A percentile compares a stretch with the other conserved stretches of the same genome.
These are phyloP conservation scores for Macropus fuliginosus DNA, from an alignment of 2,797 vertebrate species.

Conservation along the genomic window DNA sequence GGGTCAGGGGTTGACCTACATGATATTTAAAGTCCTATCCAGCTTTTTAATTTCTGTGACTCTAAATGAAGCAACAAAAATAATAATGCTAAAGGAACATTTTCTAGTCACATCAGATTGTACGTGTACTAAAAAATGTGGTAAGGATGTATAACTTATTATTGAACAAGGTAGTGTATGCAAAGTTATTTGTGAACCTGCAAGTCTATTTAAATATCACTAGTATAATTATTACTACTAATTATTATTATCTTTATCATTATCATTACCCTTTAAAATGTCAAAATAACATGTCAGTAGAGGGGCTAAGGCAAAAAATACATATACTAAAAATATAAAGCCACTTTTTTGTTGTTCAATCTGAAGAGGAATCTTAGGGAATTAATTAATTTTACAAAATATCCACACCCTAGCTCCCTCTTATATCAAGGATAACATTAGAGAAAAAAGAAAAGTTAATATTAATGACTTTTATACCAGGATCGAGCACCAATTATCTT, in stretches of 20 bases:
- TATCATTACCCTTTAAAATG: neutral
- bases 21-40: neutral
- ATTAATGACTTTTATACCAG: slow-evolving; percentile 29
- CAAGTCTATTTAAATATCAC: neutral
- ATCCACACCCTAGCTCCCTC: neutral
- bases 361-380: too few relatives aligned
- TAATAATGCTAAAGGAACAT: neutral
- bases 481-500: slow-evolving; percentile 25
- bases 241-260: neutral
- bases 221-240: neutral
- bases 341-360: neutral
- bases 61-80: neutral
- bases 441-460: slow-evolving; percentile 11
- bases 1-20: neutral
- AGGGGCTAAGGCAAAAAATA: neutral
- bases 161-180: neutral
- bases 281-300: neutral
- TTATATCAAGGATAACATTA: neutral
- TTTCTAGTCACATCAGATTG: neutral
- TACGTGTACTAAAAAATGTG: neutral
- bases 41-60: neutral
- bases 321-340: slow-evolving; percentile 3
- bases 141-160: neutral
- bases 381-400: slow-evolving; percentile 50
- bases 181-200: neutral